phyloP scores from a whole-genome alignment of 2,888 invertebrate genomes.

The Notodonta ziczac region DNA sequence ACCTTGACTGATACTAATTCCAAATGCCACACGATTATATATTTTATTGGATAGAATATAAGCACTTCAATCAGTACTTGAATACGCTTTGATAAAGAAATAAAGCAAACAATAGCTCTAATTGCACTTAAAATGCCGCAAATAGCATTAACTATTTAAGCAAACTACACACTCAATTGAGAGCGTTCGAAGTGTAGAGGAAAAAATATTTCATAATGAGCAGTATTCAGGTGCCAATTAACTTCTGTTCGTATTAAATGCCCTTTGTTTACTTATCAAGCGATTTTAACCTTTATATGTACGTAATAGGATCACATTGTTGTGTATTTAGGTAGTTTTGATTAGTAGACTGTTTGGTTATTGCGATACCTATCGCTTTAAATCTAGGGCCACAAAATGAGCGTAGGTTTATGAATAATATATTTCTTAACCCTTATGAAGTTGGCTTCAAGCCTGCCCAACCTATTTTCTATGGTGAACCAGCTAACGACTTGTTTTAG shows the following conservation, averaged over 20 bases:
- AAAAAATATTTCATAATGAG: conserved; percentile 45
- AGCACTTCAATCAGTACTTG: background rate
- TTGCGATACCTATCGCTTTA: background rate
- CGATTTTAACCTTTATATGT: conserved; percentile 13
- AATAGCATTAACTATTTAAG: conserved; percentile 31
- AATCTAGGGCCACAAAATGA: background rate
- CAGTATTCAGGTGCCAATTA: conserved; percentile 42
- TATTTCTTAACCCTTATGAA: background rate
- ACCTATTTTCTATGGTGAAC: too few relatives aligned
- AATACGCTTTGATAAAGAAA: conserved; percentile 23
- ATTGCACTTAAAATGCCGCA: conserved; percentile 31
- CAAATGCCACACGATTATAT: too few relatives aligned
- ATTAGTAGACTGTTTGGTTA: background rate
- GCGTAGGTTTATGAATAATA: background rate
- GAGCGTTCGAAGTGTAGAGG: conserved; percentile 28
- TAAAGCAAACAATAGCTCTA: conserved; percentile 42
- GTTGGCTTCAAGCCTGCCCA: too few relatives aligned
- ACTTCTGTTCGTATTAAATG: conserved; percentile 21
- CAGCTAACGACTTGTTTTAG: too few relatives aligned
- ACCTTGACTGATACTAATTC: too few relatives aligned
- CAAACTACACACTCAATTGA: conserved; percentile 40
- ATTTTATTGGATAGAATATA: too few relatives aligned
- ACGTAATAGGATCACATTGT: background rate
- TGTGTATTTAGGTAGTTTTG: background rate
- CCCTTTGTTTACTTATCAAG: conserved; percentile 5